Evolutionary conservation across 2,888 invertebrate species (phyloP).

Genomic region (Carpatolechia fugitivella): DNA sequence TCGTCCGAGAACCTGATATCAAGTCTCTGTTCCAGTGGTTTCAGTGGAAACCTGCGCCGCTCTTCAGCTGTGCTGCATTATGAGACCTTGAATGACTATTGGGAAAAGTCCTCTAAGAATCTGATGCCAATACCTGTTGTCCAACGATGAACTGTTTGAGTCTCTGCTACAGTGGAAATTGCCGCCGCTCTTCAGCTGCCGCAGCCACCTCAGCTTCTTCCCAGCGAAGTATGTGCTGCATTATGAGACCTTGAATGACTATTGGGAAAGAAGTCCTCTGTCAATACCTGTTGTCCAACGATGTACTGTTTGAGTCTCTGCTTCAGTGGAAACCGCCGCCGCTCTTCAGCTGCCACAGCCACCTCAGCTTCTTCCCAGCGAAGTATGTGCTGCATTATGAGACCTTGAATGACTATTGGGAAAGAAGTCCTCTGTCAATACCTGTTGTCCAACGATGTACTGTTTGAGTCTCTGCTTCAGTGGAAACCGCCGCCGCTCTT

Average conservation of each 20-base stretch:
- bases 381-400: conserved; percentile 77
- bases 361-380: conserved; percentile 74
- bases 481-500: conserved; percentile 89
- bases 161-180: conserved; percentile 90
- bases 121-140: too few species aligned
- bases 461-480: conserved; percentile 90
- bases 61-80: conserved; percentile 85
- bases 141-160: conserved; percentile 91
- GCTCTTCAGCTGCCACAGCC: conserved; percentile 86
- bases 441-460: conserved; percentile 93
- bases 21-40: conserved; percentile 92
- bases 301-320: conserved; percentile 89
- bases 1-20: too few species aligned
- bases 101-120: too few species aligned
- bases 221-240: conserved; percentile 69
- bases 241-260: conserved; percentile 82
- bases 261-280: too few species aligned
- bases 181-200: conserved; percentile 88
- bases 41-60: conserved; percentile 88
- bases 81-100: conserved; percentile 81
- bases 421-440: too few species aligned
- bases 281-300: conserved; percentile 92
- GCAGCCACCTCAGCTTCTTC: conserved; percentile 78
- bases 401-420: conserved; percentile 81
- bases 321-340: conserved; percentile 90